Conservation (phyloP, 2,888 invertebrate genomes). For the Stenotaenia linearis region DNA sequence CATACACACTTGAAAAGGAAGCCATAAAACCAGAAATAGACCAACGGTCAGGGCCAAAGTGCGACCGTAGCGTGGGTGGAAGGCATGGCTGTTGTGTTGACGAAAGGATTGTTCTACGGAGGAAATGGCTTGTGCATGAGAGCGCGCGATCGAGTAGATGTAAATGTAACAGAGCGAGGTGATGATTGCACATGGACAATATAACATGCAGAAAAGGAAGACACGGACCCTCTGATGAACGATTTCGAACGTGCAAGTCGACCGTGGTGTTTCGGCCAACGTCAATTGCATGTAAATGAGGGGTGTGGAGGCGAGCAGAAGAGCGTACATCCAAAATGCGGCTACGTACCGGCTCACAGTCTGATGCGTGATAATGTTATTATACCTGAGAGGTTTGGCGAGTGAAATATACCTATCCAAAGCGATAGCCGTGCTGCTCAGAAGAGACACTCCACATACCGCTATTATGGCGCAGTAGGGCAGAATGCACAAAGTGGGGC, state of each 20-base stretch:
- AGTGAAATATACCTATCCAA: slow-evolving; percentile 57
- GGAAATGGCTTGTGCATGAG: slow-evolving; percentile 59
- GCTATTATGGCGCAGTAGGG: slow-evolving; percentile 57
- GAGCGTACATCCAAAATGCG: slow-evolving; percentile 57
- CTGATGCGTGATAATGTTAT: slow-evolving; percentile 57
- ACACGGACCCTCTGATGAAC: slow-evolving; percentile 55
- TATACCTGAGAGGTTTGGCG: slow-evolving; percentile 58
- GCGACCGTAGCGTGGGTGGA: slow-evolving; percentile 53
- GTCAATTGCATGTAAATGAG: slow-evolving; percentile 46
- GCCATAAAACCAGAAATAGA: slow-evolving; percentile 57
- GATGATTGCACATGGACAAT: slow-evolving; percentile 57
- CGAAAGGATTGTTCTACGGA: slow-evolving; percentile 56
- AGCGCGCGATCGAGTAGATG: slow-evolving; percentile 59
- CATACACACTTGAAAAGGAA: slow-evolving; percentile 56
- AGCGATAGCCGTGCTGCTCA: slow-evolving; percentile 59
- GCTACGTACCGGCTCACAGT: slow-evolving; percentile 56
- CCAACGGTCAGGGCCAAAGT: slow-evolving; percentile 60
- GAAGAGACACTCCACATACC: slow-evolving; percentile 56
- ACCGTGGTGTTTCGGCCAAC: not conserved
- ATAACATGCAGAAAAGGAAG: slow-evolving; percentile 57
- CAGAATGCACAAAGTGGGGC: slow-evolving; percentile 52
- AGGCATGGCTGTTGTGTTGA: slow-evolving; percentile 44
- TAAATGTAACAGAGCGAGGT: slow-evolving; percentile 58
- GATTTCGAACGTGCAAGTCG: slow-evolving; percentile 42
- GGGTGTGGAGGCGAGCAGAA: slow-evolving; percentile 55